A percentile compares a stretch with the other conserved stretches of the same genome.
Conservation (phyloP, 2,797 vertebrate genomes). For the Scyliorhinus canicula region DNA sequence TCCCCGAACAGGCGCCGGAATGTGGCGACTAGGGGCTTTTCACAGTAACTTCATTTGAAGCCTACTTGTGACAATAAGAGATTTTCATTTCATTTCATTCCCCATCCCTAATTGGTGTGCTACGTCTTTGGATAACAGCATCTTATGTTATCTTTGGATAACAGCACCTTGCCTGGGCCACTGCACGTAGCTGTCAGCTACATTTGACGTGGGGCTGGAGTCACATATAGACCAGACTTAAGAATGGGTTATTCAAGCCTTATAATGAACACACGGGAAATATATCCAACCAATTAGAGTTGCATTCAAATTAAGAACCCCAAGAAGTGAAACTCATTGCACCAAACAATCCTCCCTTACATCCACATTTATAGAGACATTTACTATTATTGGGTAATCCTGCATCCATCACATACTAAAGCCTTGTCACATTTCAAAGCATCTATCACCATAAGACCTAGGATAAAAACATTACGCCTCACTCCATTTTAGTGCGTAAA, state of each 20-base stretch:
- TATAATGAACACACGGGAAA: background rate
- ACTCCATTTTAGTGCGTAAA: background rate
- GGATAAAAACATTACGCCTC: background rate
- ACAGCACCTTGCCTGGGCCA: background rate
- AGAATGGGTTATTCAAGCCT: background rate
- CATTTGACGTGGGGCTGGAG: background rate
- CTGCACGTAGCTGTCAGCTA: background rate
- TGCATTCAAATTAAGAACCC: background rate
- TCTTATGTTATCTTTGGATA: background rate
- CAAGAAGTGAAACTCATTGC: background rate
- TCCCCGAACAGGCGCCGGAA: no score
- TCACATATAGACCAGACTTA: background rate
- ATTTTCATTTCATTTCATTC: no score
- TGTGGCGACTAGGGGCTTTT: no score
- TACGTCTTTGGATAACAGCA: background rate
- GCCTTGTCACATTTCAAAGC: background rate
- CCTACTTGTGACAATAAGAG: no score
- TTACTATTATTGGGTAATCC: background rate
- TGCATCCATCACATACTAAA: background rate
- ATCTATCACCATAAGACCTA: background rate
- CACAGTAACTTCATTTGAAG: no score
- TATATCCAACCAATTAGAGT: background rate
- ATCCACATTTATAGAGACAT: background rate
- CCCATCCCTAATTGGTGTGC: background rate
- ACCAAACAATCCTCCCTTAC: background rate